These are phyloP conservation scores for Automeris io DNA, from an alignment of 2,888 invertebrate species.

Conservation along the genomic window DNA sequence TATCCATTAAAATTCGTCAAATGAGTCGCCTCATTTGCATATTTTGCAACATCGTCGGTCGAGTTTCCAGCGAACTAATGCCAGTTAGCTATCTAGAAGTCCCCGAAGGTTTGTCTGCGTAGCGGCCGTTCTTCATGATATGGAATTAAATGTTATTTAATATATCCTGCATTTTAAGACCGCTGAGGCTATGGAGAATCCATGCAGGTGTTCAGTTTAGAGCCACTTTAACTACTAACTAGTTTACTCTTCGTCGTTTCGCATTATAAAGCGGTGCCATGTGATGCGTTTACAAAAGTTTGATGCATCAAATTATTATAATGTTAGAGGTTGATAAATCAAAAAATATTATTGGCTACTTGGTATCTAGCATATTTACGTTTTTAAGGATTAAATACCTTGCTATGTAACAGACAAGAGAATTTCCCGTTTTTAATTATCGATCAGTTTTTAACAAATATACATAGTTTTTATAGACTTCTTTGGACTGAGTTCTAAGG, in stretches of 20 bases:
- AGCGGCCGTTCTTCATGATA: constrained; percentile 40
- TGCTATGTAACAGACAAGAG: too few relatives aligned
- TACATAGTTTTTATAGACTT: too few relatives aligned
- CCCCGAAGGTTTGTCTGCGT: constrained; percentile 52
- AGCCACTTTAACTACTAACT: constrained; percentile 61
- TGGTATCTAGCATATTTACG: too few relatives aligned
- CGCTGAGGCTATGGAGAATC: constrained; percentile 32
- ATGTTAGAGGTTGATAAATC: too few relatives aligned
- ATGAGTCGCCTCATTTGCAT: constrained; percentile 69
- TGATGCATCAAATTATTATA: too few relatives aligned
- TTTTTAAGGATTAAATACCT: too few relatives aligned
- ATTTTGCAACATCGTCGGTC: constrained; percentile 54
- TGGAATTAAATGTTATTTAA: constrained; percentile 74
- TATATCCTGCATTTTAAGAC: constrained; percentile 51
- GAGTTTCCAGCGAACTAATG: constrained; percentile 48
- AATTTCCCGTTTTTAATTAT: too few relatives aligned
- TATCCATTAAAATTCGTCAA: constrained; percentile 70
- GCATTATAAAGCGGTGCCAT: constrained; percentile 38
- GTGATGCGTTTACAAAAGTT: constrained; percentile 33
- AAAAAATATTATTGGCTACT: too few relatives aligned
- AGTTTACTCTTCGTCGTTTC: constrained; percentile 46
- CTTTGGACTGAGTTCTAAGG: too few relatives aligned
- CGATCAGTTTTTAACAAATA: too few relatives aligned
- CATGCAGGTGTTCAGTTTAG: constrained; percentile 58
- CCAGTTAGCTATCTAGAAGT: constrained; percentile 59